Conservation (phyloP, 2,797 vertebrate species). For the Bradypus variegatus region DNA sequence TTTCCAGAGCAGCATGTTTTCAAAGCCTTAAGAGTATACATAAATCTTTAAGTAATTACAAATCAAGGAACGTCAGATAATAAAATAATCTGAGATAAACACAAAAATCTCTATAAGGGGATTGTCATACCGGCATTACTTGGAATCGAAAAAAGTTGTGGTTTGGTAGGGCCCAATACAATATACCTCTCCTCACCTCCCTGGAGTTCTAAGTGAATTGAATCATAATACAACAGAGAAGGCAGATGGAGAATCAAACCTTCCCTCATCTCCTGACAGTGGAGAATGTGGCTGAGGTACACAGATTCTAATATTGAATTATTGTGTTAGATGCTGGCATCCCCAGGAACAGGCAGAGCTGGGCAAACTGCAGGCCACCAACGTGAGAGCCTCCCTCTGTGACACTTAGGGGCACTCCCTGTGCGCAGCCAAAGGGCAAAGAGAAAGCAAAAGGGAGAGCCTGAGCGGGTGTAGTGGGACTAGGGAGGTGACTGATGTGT, state of each 20-base stretch:
- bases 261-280: background rate
- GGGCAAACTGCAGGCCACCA: background rate
- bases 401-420: background rate
- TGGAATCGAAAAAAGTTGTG: background rate
- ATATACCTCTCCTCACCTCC: background rate
- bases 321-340: background rate
- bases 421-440: background rate
- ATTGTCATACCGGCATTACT: background rate
- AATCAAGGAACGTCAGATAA: background rate
- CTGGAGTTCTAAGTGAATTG: background rate
- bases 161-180: background rate
- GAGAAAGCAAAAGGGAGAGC: too few species aligned
- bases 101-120: background rate
- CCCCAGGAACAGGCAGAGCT: background rate
- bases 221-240: background rate
- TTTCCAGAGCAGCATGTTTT: background rate
- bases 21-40: background rate
- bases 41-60: background rate
- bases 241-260: background rate
- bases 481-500: background rate
- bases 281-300: background rate
- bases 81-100: background rate
- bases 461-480: background rate
- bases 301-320: background rate
- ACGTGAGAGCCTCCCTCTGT: background rate